Evolutionary conservation across 2,113 vertebrate species (phyloP), one percentile per base, ranked within the genome.

Genomic region (Axis porcinus): DNA sequence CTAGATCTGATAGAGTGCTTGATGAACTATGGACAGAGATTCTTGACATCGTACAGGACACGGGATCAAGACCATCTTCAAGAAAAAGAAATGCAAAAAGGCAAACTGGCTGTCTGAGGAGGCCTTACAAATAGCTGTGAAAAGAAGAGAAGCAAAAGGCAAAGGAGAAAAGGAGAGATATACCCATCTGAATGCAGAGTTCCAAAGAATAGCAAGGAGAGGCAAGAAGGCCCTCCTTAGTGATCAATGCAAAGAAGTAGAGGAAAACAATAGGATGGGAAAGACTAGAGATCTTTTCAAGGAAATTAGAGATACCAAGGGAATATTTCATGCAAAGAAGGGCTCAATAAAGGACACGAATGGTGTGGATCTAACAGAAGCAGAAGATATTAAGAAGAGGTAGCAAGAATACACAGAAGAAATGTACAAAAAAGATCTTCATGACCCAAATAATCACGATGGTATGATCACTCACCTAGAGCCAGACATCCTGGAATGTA

Each of bases 401-500:
- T 67, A 7, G 33, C 15, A 67, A 67, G 62, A 67, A n/a, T 67
- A n/a, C 33, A 67, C 33, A 67, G 8, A 64, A 64, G 62, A 17
- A 17, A 16, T 19, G 3, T 67, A 67, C 62, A 8, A n/a, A 67
- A 67, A 67, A 67, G 33, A 67, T 4, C 62, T 67, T 67, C 62
- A 67, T 0, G 7, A 67, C 62, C 16, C 16, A 67, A 16, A 67
- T 67, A n/a, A 67, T 67, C 62, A 19, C 0, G 0, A 67, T n/a
- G 33, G 33, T 67, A 16, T n/a, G 33, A n/a, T n/a, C 62, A 67
- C 62, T 67, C 16, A 67, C 4, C 33, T 64, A 64, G 62, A 67
- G 62, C 16, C 16, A n/a, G 62, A 67, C 62, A 67, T 67, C 62
- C 62, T 67, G 33, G 62, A n/a, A n/a, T 19, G 33, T 7, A 7